Evolutionary conservation across 2,113 vertebrate species (phyloP).

Genomic region (Galbula dea): DNA sequence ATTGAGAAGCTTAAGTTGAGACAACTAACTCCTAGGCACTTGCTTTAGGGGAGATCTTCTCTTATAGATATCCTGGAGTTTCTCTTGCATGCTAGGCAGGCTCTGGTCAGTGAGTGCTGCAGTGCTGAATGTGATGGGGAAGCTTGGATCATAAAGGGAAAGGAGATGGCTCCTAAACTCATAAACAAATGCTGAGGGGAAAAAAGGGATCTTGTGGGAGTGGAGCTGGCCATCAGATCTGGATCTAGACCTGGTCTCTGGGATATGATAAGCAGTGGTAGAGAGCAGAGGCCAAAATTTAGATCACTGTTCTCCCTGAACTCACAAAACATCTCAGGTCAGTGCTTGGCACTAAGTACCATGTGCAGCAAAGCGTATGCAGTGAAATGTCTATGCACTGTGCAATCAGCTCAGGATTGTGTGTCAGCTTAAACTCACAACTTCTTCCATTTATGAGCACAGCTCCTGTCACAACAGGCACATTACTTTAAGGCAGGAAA

Average conservation of each 20-base stretch:
- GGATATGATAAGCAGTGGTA: neutral
- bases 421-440: neutral
- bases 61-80: neutral
- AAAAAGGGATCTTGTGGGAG: neutral
- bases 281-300: neutral
- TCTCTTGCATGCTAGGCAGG: neutral
- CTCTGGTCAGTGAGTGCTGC: neutral
- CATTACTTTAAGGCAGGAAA: conserved; percentile 34
- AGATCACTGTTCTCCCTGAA: neutral
- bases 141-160: neutral
- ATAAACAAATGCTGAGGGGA: neutral
- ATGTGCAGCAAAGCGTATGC: neutral
- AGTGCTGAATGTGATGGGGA: neutral
- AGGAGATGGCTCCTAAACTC: neutral
- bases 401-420: neutral
- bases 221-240: neutral
- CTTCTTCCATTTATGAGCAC: conserved; percentile 63
- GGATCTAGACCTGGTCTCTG: neutral
- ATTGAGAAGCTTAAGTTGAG: neutral
- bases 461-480: conserved; percentile 51
- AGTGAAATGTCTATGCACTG: neutral
- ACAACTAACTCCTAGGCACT: neutral
- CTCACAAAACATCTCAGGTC: neutral
- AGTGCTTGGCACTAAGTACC: neutral
- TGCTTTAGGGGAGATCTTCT: neutral